A percentile compares a stretch with the other conserved stretches of the same genome.
phyloP scores from a whole-genome alignment of 2,113 vertebrate species.

The Corvus cornix region DNA sequence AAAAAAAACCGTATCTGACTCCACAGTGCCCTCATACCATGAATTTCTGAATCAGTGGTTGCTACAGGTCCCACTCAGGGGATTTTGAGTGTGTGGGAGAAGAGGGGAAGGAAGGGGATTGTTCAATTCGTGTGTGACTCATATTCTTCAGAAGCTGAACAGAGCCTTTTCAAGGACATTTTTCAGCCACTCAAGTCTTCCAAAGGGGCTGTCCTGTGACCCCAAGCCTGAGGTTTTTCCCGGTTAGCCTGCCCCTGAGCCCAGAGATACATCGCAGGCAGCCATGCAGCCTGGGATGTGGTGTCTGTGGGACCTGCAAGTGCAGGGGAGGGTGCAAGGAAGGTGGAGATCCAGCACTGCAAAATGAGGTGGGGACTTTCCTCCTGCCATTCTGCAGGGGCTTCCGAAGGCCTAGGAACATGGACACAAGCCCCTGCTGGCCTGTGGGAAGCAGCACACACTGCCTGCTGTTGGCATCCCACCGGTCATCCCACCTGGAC shows the following conservation, averaged over 20 bases:
- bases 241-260: fast-evolving
- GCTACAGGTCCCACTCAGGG: slow-evolving; percentile 39
- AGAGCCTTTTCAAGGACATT: slow-evolving; percentile 31
- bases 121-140: slow-evolving; percentile 46
- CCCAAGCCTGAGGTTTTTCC: not conserved
- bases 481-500: fast-evolving
- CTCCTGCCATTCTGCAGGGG: not conserved
- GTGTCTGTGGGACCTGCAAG: not conserved
- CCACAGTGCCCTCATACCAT: not conserved
- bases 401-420: not conserved
- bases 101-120: slow-evolving; percentile 62
- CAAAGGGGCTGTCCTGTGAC: not conserved
- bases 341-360: not conserved
- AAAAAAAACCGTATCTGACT: not conserved
- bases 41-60: slow-evolving; percentile 62
- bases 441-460: not conserved
- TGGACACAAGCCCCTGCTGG: fast-evolving
- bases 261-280: not conserved
- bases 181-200: not conserved
- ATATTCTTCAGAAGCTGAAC: slow-evolving; percentile 56
- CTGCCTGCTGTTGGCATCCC: not conserved
- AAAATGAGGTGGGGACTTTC: not conserved
- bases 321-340: not conserved
- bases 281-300: fast-evolving
- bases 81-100: slow-evolving; percentile 67